phyloP scores from a whole-genome alignment of 2,797 vertebrate species.

The Florisuga fusca region DNA sequence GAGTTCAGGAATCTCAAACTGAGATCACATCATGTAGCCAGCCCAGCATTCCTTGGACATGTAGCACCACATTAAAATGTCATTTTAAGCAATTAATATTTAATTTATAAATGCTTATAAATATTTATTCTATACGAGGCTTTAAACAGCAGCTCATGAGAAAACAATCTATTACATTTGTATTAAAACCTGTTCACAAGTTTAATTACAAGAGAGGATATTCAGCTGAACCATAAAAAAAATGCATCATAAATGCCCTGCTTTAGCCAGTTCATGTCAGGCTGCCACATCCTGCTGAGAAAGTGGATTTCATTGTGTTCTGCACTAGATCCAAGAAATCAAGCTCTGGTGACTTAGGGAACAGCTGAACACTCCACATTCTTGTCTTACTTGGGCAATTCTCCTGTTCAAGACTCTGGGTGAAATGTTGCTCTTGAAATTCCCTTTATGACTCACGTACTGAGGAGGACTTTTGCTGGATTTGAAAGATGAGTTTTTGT shows the following conservation, averaged over 20 bases:
- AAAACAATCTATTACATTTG: slow-evolving; percentile 65
- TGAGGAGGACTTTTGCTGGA: background rate
- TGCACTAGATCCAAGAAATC: background rate
- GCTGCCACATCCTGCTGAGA: background rate
- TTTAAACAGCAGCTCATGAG: slow-evolving; percentile 65
- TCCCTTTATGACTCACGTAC: background rate
- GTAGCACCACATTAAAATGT: slow-evolving; percentile 54
- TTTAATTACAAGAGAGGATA: slow-evolving; percentile 64
- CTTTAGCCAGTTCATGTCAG: slow-evolving; percentile 10
- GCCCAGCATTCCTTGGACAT: slow-evolving; percentile 1
- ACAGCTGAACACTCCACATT: background rate
- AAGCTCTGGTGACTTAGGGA: background rate
- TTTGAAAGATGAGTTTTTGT: background rate
- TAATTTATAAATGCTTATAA: slow-evolving; percentile 74
- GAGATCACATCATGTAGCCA: background rate
- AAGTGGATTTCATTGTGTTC: background rate
- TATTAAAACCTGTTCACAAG: slow-evolving; percentile 69
- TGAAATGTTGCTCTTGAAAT: background rate
- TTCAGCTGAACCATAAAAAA: slow-evolving; percentile 50
- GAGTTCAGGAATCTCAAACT: background rate
- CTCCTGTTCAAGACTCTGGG: background rate
- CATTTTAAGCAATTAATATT: slow-evolving; percentile 74
- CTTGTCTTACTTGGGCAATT: background rate
- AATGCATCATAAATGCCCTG: background rate
- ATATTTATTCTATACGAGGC: slow-evolving; percentile 71